These are phyloP conservation scores for Hydrozoanthus gracilis DNA, from an alignment of 92 coral and sea anemone species.

Conservation along the genomic window DNA sequence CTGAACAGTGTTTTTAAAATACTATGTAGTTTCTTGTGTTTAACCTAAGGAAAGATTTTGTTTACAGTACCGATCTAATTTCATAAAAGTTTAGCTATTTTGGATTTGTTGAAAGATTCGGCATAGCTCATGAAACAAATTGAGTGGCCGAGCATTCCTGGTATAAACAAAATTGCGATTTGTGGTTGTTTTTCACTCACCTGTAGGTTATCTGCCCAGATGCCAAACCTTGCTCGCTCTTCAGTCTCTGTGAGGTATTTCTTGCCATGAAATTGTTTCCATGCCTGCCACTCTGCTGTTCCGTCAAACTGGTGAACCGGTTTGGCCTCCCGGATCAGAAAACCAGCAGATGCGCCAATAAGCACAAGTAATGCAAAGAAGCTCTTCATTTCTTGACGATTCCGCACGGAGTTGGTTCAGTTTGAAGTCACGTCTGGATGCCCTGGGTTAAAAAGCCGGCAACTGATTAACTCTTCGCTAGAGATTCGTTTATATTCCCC, in stretches of 20 bases:
- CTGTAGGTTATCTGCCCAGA: slow-evolving; percentile 88
- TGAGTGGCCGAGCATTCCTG: too few relatives aligned
- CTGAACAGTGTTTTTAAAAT: too few relatives aligned
- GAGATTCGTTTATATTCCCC: neutral
- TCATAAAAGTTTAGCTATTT: too few relatives aligned
- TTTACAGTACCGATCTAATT: too few relatives aligned
- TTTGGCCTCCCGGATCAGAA: slow-evolving; percentile 10
- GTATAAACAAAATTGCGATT: too few relatives aligned
- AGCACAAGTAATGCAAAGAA: neutral
- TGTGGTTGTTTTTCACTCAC: slow-evolving; percentile 46
- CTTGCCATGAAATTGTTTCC: slow-evolving; percentile 85
- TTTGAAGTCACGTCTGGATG: neutral
- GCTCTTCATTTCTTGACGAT: neutral
- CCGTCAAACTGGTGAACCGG: slow-evolving; percentile 23
- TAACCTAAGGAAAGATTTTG: too few relatives aligned
- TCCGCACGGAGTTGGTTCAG: neutral
- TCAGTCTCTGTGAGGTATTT: slow-evolving; percentile 70
- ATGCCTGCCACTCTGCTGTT: slow-evolving; percentile 72
- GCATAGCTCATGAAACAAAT: too few relatives aligned
- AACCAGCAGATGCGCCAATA: neutral
- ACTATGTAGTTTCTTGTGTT: too few relatives aligned
- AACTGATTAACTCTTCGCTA: neutral
- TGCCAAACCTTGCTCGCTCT: slow-evolving; percentile 79
- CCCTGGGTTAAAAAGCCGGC: neutral
- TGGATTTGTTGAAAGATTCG: too few relatives aligned